A percentile compares a stretch with the other conserved stretches of the same genome.
Conservation (phyloP, 2,888 invertebrate genomes). For the Eulithis testata region DNA sequence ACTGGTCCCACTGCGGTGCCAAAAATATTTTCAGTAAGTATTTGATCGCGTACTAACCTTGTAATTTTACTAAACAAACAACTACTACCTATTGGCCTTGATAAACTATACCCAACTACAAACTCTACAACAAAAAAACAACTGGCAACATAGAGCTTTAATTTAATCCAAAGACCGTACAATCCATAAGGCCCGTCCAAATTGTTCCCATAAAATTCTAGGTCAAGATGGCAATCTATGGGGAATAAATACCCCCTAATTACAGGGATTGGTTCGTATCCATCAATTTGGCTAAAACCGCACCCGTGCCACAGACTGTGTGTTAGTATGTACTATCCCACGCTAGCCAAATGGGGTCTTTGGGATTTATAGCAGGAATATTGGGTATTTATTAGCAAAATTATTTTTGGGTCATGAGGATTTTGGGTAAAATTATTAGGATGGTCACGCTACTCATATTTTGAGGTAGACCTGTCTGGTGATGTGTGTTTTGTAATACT, state of each 20-base stretch:
- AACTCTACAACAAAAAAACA: too few species aligned
- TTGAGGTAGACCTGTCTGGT: slow-evolving; percentile 1
- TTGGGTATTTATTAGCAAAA: slow-evolving; percentile 34
- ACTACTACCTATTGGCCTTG: too few species aligned
- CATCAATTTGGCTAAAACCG: slow-evolving; percentile 43
- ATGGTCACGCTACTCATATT: slow-evolving; percentile 28
- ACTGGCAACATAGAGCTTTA: neutral
- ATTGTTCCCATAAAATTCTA: slow-evolving; percentile 32
- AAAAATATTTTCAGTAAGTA: too few species aligned
- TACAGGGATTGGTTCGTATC: slow-evolving; percentile 44
- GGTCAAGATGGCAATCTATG: slow-evolving; percentile 41
- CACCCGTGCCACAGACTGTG: slow-evolving; percentile 26
- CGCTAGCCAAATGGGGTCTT: slow-evolving; percentile 33
- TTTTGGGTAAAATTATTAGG: slow-evolving; percentile 23
- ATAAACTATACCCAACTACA: too few species aligned
- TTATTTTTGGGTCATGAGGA: slow-evolving; percentile 31
- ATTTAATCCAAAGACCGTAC: slow-evolving; percentile 14
- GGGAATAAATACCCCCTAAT: slow-evolving; percentile 45
- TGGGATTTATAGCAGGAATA: slow-evolving; percentile 32
- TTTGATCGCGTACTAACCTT: too few species aligned
- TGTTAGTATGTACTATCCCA: slow-evolving; percentile 13
- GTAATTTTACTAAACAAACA: too few species aligned
- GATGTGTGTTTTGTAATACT: neutral
- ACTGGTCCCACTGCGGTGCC: too few species aligned
- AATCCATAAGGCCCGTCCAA: slow-evolving; percentile 14